Percentiles rank a stretch among this genome's conserved stretches.
phyloP scores from a whole-genome alignment of 2,113 vertebrate species.

The Picathartes gymnocephalus region DNA sequence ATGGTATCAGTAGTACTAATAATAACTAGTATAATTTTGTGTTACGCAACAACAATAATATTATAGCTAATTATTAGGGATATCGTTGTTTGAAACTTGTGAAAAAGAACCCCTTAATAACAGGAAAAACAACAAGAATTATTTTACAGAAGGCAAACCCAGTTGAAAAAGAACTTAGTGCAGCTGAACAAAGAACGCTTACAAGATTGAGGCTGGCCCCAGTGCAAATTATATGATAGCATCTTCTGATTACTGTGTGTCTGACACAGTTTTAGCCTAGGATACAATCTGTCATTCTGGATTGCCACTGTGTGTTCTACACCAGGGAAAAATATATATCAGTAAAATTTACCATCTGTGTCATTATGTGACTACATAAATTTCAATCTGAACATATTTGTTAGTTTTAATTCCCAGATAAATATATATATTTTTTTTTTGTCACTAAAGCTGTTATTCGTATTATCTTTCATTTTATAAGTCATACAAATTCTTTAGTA shows the following conservation, averaged over 20 bases:
- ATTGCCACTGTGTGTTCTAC: slow-evolving; percentile 47
- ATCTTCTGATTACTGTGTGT: slow-evolving; percentile 54
- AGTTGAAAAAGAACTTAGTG: not conserved
- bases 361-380: slow-evolving; percentile 40
- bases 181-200: slow-evolving; percentile 5
- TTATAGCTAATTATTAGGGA: not conserved
- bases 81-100: accelerated
- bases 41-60: not conserved
- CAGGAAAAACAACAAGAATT: not conserved
- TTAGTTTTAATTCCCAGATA: slow-evolving; percentile 46
- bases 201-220: slow-evolving; percentile 4
- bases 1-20: not conserved
- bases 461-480: not conserved
- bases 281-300: slow-evolving; percentile 56
- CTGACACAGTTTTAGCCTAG: slow-evolving; percentile 44
- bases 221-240: slow-evolving; percentile 33
- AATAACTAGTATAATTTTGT: not conserved
- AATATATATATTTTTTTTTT: not conserved
- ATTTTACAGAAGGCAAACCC: not conserved
- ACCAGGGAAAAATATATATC: slow-evolving; percentile 61
- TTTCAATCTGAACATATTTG: slow-evolving; percentile 53
- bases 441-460: not conserved
- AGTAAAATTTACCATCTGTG: slow-evolving; percentile 70
- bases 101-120: not conserved
- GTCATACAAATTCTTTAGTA: not conserved